These are phyloP conservation scores for Plebejus melissa DNA, from an alignment of 2,888 invertebrate genomes.

Conservation along the genomic window DNA sequence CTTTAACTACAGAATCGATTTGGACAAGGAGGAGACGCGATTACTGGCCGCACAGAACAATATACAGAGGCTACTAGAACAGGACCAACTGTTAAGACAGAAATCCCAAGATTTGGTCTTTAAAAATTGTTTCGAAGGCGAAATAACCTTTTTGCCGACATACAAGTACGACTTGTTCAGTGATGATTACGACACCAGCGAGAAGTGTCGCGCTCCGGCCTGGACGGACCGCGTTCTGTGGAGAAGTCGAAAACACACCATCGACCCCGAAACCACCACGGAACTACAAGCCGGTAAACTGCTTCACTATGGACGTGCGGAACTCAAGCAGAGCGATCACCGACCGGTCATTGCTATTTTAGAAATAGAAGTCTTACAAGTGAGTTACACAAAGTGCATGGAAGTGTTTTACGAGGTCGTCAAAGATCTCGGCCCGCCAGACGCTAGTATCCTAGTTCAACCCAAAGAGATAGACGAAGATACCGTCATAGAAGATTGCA, in stretches of 20 bases:
- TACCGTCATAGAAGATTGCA: slow-evolving; percentile 87
- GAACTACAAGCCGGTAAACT: slow-evolving; percentile 89
- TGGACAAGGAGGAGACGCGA: slow-evolving; percentile 96
- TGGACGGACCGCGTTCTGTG: slow-evolving; percentile 99
- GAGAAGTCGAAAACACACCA: slow-evolving; percentile 87
- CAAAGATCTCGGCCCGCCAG: slow-evolving; percentile 93
- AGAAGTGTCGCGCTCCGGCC: slow-evolving; percentile 97
- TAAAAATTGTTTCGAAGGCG: slow-evolving; percentile 95
- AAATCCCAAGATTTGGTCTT: slow-evolving; percentile 91
- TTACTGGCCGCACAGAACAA: slow-evolving; percentile 88
- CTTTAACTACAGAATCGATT: slow-evolving; percentile 98
- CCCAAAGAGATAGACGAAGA: slow-evolving; percentile 68
- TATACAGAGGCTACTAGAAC: slow-evolving; percentile 85
- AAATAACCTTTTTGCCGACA: slow-evolving; percentile 95
- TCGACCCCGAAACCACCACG: slow-evolving; percentile 81
- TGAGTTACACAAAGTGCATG: slow-evolving; percentile 87
- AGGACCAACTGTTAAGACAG: slow-evolving; percentile 93
- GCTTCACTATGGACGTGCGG: slow-evolving; percentile 94
- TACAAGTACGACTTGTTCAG: slow-evolving; percentile 99
- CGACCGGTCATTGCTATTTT: slow-evolving; percentile 96
- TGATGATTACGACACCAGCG: slow-evolving; percentile 99
- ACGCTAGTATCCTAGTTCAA: slow-evolving; percentile 92
- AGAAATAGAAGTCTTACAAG: slow-evolving; percentile 90
- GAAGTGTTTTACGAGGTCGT: slow-evolving; percentile 91
- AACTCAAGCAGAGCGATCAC: slow-evolving; percentile 98